Percentiles rank a stretch among this genome's conserved stretches.
Conservation (phyloP, 2,888 invertebrate genomes). For the Ramazzottius varieornatus region DNA sequence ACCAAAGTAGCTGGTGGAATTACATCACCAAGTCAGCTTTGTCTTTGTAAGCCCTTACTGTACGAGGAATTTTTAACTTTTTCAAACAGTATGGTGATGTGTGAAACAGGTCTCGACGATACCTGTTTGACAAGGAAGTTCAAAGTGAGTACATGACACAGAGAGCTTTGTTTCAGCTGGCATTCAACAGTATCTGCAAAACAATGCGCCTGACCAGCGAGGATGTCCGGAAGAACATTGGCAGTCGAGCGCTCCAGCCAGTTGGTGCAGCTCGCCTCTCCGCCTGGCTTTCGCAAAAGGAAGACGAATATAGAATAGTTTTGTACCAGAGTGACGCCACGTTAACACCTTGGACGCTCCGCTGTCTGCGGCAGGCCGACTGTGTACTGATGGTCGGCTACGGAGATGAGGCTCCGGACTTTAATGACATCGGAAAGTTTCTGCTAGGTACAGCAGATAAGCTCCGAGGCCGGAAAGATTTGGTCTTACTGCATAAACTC, state of each 20-base stretch:
- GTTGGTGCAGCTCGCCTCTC: constrained; percentile 17
- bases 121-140: too few species aligned
- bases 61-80: too few species aligned
- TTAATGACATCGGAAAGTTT: constrained; percentile 7
- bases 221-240: background rate
- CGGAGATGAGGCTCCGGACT: constrained; percentile 22
- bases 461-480: background rate
- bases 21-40: too few species aligned
- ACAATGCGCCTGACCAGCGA: background rate
- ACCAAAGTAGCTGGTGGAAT: too few species aligned
- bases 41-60: too few species aligned
- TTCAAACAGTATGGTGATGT: too few species aligned
- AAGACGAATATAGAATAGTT: constrained; percentile 28
- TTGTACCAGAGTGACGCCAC: constrained; percentile 28
- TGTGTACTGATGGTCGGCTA: constrained; percentile 27
- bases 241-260: background rate
- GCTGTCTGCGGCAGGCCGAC: constrained; percentile 25
- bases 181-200: background rate
- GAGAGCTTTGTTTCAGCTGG: too few species aligned
- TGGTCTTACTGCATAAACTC: background rate
- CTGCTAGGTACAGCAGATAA: background rate
- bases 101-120: too few species aligned
- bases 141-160: too few species aligned
- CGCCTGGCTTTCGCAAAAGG: constrained; percentile 29
- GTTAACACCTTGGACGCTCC: constrained; percentile 27